Percentiles rank a stretch among this genome's conserved stretches.
Conservation (phyloP, 1,140 invertebrate species). For the Sinonovacula constricta region DNA sequence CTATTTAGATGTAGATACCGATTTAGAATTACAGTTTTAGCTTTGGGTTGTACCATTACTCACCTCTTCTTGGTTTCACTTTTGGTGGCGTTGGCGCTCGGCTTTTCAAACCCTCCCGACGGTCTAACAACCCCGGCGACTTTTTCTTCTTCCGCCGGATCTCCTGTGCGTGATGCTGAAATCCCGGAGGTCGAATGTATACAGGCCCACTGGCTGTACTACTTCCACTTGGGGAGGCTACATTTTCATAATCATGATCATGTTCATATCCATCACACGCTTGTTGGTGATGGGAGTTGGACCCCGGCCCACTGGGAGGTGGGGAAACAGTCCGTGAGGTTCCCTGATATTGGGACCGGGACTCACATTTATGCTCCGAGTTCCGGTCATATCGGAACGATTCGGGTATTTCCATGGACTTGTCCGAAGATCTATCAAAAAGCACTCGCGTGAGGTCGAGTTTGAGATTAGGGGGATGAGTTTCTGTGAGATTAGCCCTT, state of each 20-base stretch:
- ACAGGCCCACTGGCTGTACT: conserved; percentile 79
- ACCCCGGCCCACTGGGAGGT: conserved; percentile 43
- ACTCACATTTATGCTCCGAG: too few species aligned
- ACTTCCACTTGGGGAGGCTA: conserved; percentile 72
- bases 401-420: background rate
- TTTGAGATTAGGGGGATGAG: conserved; percentile 23
- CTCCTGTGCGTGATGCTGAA: conserved; percentile 77
- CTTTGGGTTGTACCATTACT: too few species aligned
- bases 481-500: conserved; percentile 29
- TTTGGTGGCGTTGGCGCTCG: conserved; percentile 73
- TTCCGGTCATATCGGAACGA: conserved; percentile 28
- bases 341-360: conserved; percentile 2
- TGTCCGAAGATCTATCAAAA: conserved; percentile 83
- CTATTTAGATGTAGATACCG: too few species aligned
- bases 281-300: conserved; percentile 18
- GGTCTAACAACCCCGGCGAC: conserved; percentile 56
- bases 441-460: conserved; percentile 90
- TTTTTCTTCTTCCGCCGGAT: conserved; percentile 73
- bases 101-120: conserved; percentile 66
- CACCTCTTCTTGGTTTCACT: conserved; percentile 73
- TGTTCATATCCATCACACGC: conserved; percentile 67
- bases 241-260: conserved; percentile 76
- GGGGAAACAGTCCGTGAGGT: conserved; percentile 28
- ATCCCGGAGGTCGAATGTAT: conserved; percentile 78
- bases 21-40: too few species aligned